A percentile compares a stretch with the other conserved stretches of the same genome.
These are phyloP conservation scores for Lethenteron reissneri DNA, from an alignment of 2,113 vertebrate genomes.

Conservation along the genomic window DNA sequence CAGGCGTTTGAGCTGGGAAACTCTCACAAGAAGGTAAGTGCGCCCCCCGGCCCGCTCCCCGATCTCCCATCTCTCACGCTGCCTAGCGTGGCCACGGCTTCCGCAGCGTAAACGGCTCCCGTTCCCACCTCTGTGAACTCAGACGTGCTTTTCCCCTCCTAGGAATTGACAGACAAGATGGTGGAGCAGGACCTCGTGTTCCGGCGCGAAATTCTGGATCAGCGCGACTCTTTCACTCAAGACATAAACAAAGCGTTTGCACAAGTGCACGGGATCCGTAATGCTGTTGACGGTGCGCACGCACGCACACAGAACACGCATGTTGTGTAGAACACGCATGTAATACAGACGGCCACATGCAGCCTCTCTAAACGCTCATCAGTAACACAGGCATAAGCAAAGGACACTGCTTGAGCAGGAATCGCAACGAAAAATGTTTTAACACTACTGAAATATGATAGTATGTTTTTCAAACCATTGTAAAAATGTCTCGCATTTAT, in stretches of 20 bases:
- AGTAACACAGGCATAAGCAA: too few species aligned
- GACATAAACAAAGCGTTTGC: conserved; percentile 79
- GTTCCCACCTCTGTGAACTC: background rate
- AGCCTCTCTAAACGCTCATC: too few species aligned
- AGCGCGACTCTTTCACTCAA: conserved; percentile 73
- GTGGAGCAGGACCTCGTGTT: conserved; percentile 56
- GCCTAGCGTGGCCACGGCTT: background rate
- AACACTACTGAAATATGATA: too few species aligned
- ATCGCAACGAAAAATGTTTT: too few species aligned
- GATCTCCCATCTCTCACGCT: background rate
- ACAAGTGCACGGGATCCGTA: conserved; percentile 65
- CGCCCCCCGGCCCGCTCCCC: too few species aligned
- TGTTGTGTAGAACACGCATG: too few species aligned
- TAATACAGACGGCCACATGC: too few species aligned
- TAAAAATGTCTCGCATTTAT: too few species aligned
- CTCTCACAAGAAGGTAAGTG: conserved; percentile 47
- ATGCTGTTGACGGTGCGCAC: conserved; percentile 73
- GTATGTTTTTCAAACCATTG: too few species aligned
- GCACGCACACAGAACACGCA: background rate
- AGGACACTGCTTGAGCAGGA: too few species aligned
- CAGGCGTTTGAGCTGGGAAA: conserved; percentile 53
- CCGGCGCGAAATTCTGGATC: conserved; percentile 62
- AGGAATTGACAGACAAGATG: conserved; percentile 50
- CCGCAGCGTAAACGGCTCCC: too few species aligned
- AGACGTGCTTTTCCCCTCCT: conserved; percentile 7